Percentiles rank a stretch among this genome's conserved stretches.
Evolutionary conservation across 1,140 invertebrate species (phyloP).

Genomic region (Mactra quadrangularis): DNA sequence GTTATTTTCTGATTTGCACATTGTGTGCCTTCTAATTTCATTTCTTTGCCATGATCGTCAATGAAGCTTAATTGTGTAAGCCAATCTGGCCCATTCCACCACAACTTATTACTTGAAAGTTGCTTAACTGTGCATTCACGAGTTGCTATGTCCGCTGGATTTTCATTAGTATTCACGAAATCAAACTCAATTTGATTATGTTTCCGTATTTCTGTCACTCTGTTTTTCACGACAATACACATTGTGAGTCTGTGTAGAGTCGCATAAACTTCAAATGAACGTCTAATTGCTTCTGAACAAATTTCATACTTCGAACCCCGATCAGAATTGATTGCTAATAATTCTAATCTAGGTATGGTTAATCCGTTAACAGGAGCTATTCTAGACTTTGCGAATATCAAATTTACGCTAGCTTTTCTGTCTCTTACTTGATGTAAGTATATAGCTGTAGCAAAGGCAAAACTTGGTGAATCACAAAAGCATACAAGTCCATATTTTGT

Average conservation of each 20-base stretch:
- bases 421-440: neutral
- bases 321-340: neutral
- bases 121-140: neutral
- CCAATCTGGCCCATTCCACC: constrained; percentile 45
- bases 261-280: neutral
- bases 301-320: neutral
- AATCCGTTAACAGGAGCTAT: neutral
- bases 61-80: neutral
- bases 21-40: too few species aligned
- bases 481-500: constrained; percentile 2
- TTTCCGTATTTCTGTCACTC: constrained; percentile 35
- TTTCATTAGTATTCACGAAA: constrained; percentile 32
- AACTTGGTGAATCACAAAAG: neutral
- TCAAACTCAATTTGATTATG: neutral
- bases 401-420: neutral
- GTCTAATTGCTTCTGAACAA: neutral
- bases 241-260: neutral
- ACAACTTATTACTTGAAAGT: neutral
- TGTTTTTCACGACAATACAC: constrained; percentile 37
- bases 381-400: constrained; percentile 4
- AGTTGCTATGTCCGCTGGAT: constrained; percentile 30
- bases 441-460: neutral
- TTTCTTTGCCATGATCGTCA: too few species aligned
- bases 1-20: too few species aligned
- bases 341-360: constrained; percentile 13